Evolutionary conservation across 2,888 invertebrate genomes (phyloP).

Genomic region (Polyommatus icarus): DNA sequence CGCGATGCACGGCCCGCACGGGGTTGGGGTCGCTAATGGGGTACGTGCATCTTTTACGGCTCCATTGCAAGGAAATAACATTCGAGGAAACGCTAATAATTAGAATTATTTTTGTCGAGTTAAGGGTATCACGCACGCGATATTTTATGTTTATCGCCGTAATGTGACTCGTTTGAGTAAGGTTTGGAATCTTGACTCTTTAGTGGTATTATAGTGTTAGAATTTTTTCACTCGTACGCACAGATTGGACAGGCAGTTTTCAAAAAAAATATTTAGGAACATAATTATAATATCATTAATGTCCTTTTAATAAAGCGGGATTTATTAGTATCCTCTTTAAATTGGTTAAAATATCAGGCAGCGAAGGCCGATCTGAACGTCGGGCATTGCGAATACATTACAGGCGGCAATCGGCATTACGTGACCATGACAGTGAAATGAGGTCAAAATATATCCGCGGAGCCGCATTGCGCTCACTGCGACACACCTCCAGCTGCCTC

Average conservation of each 20-base stretch:
- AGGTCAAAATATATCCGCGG: slow-evolving; percentile 63
- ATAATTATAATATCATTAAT: background rate
- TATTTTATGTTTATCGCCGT: background rate
- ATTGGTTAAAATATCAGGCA: background rate
- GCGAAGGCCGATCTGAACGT: background rate
- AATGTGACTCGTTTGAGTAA: background rate
- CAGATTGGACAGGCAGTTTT: background rate
- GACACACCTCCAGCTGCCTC: slow-evolving; percentile 55
- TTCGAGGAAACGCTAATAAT: slow-evolving; percentile 27
- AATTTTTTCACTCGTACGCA: slow-evolving; percentile 24
- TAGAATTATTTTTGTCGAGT: slow-evolving; percentile 25
- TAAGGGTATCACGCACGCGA: slow-evolving; percentile 19
- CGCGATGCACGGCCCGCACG: slow-evolving; percentile 39
- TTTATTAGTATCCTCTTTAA: background rate
- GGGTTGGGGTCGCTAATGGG: slow-evolving; percentile 23
- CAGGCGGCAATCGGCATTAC: slow-evolving; percentile 32
- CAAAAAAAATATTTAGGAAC: background rate
- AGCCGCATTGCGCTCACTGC: slow-evolving; percentile 73
- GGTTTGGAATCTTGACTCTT: background rate
- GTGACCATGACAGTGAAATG: slow-evolving; percentile 62
- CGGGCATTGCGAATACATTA: background rate
- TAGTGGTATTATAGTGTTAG: background rate
- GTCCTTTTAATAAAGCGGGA: background rate
- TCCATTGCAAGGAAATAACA: slow-evolving; percentile 23
- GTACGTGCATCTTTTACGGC: slow-evolving; percentile 29